A percentile compares a stretch with the other conserved stretches of the same genome.
Evolutionary conservation across 1,140 invertebrate genomes (phyloP).

Genomic region (Venustaconcha ellipsiformis): DNA sequence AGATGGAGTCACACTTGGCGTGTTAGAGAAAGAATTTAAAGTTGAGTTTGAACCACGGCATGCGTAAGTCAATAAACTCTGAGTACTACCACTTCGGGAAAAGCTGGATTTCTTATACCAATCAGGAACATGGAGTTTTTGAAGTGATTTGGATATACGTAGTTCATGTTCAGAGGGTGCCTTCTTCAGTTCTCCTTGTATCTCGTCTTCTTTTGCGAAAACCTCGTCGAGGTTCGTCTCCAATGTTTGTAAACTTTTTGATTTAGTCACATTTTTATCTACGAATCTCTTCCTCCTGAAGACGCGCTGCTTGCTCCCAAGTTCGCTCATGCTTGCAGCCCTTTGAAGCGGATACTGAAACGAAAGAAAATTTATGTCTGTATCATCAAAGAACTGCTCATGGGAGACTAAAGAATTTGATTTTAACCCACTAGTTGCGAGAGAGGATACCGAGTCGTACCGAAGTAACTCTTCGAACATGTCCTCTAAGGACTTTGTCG

Average conservation of each 20-base stretch:
- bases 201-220: conserved; percentile 67
- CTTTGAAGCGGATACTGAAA: conserved; percentile 58
- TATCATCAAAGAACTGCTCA: conserved; percentile 46
- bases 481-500: conserved; percentile 58
- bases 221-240: conserved; percentile 62
- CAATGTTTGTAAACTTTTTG: conserved; percentile 61
- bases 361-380: conserved; percentile 52
- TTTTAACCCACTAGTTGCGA: conserved; percentile 33
- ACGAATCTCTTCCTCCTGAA: conserved; percentile 51
- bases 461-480: conserved; percentile 44
- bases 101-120: conserved; percentile 88
- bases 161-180: conserved; percentile 84
- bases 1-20: conserved; percentile 53
- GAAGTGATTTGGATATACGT: conserved; percentile 89
- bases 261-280: conserved; percentile 55
- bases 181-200: conserved; percentile 78
- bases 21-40: conserved; percentile 45
- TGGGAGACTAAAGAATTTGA: not conserved
- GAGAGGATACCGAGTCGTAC: conserved; percentile 53
- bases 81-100: conserved; percentile 55
- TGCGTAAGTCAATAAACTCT: conserved; percentile 48
- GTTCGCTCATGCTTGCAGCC: conserved; percentile 61
- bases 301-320: conserved; percentile 32
- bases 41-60: conserved; percentile 55
- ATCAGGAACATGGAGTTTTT: conserved; percentile 92